Evolutionary conservation across 2,888 invertebrate genomes (phyloP), one percentile per base, ranked within the genome.

Genomic region (Hyposoter dolosus): DNA sequence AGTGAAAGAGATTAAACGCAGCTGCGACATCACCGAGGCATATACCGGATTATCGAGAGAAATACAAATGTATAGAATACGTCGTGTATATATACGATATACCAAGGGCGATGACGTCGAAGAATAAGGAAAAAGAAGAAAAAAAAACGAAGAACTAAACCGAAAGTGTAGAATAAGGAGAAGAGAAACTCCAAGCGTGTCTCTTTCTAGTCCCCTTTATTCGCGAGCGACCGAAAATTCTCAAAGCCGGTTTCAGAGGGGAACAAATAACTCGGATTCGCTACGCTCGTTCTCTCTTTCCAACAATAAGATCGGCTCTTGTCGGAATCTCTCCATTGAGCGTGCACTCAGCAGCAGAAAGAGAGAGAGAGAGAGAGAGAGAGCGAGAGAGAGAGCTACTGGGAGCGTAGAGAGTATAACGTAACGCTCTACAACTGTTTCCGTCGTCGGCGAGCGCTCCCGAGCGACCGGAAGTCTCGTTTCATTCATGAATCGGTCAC

Each of bases 401-500:
- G 53, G 28, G 87, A 85, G 88, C 86, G 74, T 23, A 66, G 53
- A 53, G 74, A 87, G 90, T 90, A 87, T 86, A 92, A 91, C 91
- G 92, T 90, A 91, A 92, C 92, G 92, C 90, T 92, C 90, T 90
- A 92, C 93, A 93, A 93, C 93, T 92, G 92, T 93, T 93, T 93
- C 93, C 92, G 93, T 92, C 93, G 92, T 92, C 92, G 90, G 91
- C 92, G 91, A 83, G 65, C 65, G 68, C 71, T 74, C 77, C 78
- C 86, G 83, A 84, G 85, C 90, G 90, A 91, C 93, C 93, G 94
- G 94, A 94, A 93, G 94, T 93, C 90, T 92, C 93, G 92, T 92
- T 93, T 93, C 93, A 93, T 94, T 94, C 94, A 93, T 93, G 93
- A 92, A 93, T 93, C 92, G 93, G 92, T 92, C 93, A 93, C 93